Base-by-base conservation (phyloP, 2,113 vertebrate genomes). In the Todiramphus saurophagus region DNA sequence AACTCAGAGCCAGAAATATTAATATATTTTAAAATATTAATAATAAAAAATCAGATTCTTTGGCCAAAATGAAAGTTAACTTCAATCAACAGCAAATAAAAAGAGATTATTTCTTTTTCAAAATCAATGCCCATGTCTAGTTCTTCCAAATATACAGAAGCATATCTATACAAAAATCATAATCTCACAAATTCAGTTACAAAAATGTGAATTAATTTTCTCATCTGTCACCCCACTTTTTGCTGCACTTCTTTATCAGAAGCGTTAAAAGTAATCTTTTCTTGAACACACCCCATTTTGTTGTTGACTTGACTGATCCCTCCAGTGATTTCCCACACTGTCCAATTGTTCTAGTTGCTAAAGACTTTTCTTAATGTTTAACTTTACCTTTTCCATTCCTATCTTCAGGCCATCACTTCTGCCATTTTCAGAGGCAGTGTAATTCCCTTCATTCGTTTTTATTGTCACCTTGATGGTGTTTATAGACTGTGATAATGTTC, bases 401-500 rank as follows among this genome's bases (percentile, higher is more conserved):
- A n/a, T 16, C 64, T 84, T 85, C 60, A 89, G 44, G 53, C 50
- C 73, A 93, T 79, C 27, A 30, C 56, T 83, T 89, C 69, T 58
- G 16, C 25, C 21, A 28, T 44, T 46, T 80, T 94, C 86, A 67
- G 66, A 82, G 41, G 66, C n/a, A 91, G 23, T 20, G 39, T 15
- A 93, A 90, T 94, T 95, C 48, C 18, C 66, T 93, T 91, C 58
- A 87, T 50, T 86, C 56, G 44, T 83, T 88, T 95, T 94, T 90
- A 86, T 60, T 80, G 59, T 56, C 92, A 83, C 59, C 73, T 91
- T 62, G 33, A 60, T 74, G 24, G 50, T 55, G 28, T 91, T 96
- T 84, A 80, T 62, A 63, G 75, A 77, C 20, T 59, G 27, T 62
- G 39, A 69, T 77, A 13, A 11, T 48, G 30, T 66, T 92, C 44